A percentile compares a stretch with the other conserved stretches of the same genome.
phyloP scores from a whole-genome alignment of 2,113 vertebrate genomes.

The Phycodurus eques region DNA sequence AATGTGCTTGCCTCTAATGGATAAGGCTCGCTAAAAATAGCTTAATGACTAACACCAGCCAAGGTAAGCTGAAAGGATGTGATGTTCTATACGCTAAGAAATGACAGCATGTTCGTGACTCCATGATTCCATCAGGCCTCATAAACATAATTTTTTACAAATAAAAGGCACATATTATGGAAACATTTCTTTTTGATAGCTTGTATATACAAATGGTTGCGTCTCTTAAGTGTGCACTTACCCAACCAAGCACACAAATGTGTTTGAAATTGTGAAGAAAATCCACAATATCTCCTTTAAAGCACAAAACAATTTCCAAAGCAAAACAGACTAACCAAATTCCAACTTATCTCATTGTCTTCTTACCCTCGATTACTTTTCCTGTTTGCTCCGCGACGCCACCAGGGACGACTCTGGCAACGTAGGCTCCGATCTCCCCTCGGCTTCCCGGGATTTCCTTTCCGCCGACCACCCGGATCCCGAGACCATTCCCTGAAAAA shows the following conservation, averaged over 20 bases:
- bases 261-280: no score
- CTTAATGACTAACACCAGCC: constrained; percentile 54
- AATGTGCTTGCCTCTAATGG: not conserved
- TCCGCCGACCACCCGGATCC: constrained; percentile 91
- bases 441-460: constrained; percentile 90
- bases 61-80: constrained; percentile 34
- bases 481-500: constrained; percentile 86
- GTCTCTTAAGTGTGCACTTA: not conserved
- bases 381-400: constrained; percentile 88
- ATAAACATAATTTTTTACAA: not conserved
- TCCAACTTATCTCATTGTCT: not conserved
- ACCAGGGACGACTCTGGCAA: constrained; percentile 89
- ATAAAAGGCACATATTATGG: not conserved
- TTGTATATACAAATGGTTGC: not conserved
- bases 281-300: no score
- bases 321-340: no score
- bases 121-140: not conserved
- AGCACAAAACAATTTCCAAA: no score
- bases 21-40: constrained; percentile 48
- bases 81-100: constrained; percentile 39
- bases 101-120: constrained; percentile 28
- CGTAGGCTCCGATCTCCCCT: constrained; percentile 93
- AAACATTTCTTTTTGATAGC: not conserved
- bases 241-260: not conserved
- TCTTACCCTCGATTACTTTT: constrained; percentile 88